phyloP scores from a whole-genome alignment of 2,888 invertebrate species.

The Iphiclides podalirius region DNA sequence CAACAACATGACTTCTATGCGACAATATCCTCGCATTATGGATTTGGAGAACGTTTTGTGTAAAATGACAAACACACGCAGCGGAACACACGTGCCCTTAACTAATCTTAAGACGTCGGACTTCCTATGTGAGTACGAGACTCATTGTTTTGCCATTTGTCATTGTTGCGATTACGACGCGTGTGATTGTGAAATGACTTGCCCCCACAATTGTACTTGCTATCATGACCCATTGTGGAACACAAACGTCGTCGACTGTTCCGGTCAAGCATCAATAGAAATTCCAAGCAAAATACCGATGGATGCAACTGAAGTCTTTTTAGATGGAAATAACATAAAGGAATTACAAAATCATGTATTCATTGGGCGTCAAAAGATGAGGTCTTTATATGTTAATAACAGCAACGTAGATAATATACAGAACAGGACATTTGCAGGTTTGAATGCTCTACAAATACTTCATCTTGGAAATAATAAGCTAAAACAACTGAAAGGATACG shows the following conservation, averaged over 20 bases:
- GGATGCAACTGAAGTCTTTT: slow-evolving; percentile 95
- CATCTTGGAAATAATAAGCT: slow-evolving; percentile 93
- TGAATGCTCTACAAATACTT: slow-evolving; percentile 87
- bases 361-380: slow-evolving; percentile 93
- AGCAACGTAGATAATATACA: slow-evolving; percentile 91
- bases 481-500: slow-evolving; percentile 88
- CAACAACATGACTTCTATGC: slow-evolving; percentile 90
- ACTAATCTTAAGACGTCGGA: slow-evolving; percentile 88
- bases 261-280: slow-evolving; percentile 86
- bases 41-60: slow-evolving; percentile 94
- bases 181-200: slow-evolving; percentile 98
- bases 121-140: slow-evolving; percentile 94
- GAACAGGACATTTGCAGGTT: slow-evolving; percentile 94
- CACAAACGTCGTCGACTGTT: slow-evolving; percentile 95
- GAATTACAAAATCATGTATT: slow-evolving; percentile 93
- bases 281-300: slow-evolving; percentile 94
- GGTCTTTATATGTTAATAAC: slow-evolving; percentile 90
- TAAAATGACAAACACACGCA: slow-evolving; percentile 90
- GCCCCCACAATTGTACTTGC: slow-evolving; percentile 95
- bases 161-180: slow-evolving; percentile 98
- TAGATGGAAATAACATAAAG: slow-evolving; percentile 93
- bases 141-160: slow-evolving; percentile 96
- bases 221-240: slow-evolving; percentile 97
- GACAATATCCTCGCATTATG: slow-evolving; percentile 93
- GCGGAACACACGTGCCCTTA: slow-evolving; percentile 88